Evolutionary conservation across 2,888 invertebrate genomes (phyloP).

Genomic region (Xestia rhomboidea): DNA sequence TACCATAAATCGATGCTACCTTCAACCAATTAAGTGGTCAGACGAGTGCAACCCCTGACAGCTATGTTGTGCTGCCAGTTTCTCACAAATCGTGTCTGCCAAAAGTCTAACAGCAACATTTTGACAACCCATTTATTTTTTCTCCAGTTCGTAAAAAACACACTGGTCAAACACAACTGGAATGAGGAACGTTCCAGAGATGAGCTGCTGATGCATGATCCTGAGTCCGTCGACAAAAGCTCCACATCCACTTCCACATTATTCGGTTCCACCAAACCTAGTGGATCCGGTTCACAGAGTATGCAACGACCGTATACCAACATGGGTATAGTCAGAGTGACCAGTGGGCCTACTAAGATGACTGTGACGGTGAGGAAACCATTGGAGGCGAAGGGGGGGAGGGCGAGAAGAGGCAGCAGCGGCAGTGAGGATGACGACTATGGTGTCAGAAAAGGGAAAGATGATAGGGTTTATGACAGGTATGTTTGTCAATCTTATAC

Average conservation of each 20-base stretch:
- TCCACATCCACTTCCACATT: constrained; percentile 60
- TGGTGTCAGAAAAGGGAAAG: constrained; percentile 91
- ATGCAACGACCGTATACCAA: constrained; percentile 70
- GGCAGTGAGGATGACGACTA: constrained; percentile 92
- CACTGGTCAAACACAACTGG: constrained; percentile 89
- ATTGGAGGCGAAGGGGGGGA: constrained; percentile 81
- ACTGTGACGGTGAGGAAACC: constrained; percentile 73
- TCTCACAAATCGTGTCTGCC: not conserved
- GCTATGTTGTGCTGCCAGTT: not conserved
- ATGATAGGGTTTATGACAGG: constrained; percentile 93
- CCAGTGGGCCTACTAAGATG: constrained; percentile 72
- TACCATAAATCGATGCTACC: not conserved
- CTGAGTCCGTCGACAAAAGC: constrained; percentile 83
- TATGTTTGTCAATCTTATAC: constrained; percentile 68
- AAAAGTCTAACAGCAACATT: not conserved
- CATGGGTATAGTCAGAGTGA: constrained; percentile 74
- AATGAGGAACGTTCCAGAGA: constrained; percentile 90
- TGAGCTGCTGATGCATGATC: constrained; percentile 87
- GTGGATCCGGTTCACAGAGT: constrained; percentile 74
- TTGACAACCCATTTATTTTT: not conserved
- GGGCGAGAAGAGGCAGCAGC: constrained; percentile 86
- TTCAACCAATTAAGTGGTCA: not conserved
- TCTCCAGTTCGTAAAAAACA: constrained; percentile 89
- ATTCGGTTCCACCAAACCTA: constrained; percentile 72
- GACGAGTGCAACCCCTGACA: not conserved